Base-by-base conservation (phyloP, 2,797 vertebrate genomes). In the Sebastes itinus region DNA sequence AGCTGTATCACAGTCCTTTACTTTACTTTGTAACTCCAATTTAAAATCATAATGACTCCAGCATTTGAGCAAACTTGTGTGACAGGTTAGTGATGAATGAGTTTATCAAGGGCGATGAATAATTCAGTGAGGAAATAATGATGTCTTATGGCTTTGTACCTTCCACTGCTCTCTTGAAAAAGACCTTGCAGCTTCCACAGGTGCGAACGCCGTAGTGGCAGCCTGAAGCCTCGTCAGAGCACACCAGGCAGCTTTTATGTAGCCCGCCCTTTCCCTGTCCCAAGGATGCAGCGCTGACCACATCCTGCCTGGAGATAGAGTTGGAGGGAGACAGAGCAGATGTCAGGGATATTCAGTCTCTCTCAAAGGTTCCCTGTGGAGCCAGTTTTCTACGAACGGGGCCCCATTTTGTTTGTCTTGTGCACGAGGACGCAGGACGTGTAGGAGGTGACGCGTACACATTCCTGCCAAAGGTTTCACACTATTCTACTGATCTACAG, bases 121-220 rank as follows among this genome's bases (percentile, higher is more conserved):
- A n/a, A 49, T 35, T 14, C 28, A 33, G 25, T 7, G 69, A 72
- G 18, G 6, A 27, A 55, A 75, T 35, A 28, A 54, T 9, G 20
- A 33, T 4, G 12, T 54, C 9, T 11, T 33, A 10, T 38, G 27
- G 35, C 7, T 59, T 60, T 49, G 38, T 95, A 99, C 99, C 99
- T 99, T 99, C 99, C 86, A 99, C 98, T 13, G 99, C 99, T 95
- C 99, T 97, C 91, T 99, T 99, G 93, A 99, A 99, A 95, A 99
- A 99, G n/a, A 99, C 99, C 95, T 99, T 99, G 95, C 99, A 99
- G 95, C 99, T 99, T 88, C 98, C 99, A 33, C 99, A 99, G 22
- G 99, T 99, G 83, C 99, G 95, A 62, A 99, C 99, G 2, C 98
- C 99, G 0, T 99, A 99, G 88, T 99, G 99, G 92, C 98, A 99